Conservation (phyloP, 1,140 invertebrate species). For the Leptopilina clavipes region DNA sequence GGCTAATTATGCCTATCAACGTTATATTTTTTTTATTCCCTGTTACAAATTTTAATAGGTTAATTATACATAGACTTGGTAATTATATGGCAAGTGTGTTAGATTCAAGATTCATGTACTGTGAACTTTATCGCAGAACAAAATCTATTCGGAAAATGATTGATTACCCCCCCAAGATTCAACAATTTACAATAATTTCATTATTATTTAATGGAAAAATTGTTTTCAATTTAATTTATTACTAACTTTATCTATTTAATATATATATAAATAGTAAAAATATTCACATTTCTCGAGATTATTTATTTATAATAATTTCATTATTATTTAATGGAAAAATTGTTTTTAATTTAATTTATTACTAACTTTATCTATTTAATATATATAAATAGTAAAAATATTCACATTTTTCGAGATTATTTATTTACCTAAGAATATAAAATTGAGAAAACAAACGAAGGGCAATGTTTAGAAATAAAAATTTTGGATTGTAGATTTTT, state of each 20-base stretch:
- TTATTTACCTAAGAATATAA: too few relatives aligned
- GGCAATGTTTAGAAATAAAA: too few relatives aligned
- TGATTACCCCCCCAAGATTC: not conserved
- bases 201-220: not conserved
- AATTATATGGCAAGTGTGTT: not conserved
- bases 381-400: too few relatives aligned
- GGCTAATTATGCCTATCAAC: not conserved
- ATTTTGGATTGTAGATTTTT: too few relatives aligned
- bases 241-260: too few relatives aligned
- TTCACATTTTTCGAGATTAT: too few relatives aligned
- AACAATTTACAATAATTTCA: not conserved
- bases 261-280: too few relatives aligned
- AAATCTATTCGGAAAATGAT: conserved; percentile 4
- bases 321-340: not conserved
- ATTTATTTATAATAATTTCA: not conserved
- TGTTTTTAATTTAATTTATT: not conserved
- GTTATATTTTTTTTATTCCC: not conserved
- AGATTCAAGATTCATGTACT: conserved; percentile 3
- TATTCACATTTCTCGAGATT: too few relatives aligned
- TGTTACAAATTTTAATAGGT: not conserved
- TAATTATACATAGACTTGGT: not conserved
- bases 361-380: too few relatives aligned
- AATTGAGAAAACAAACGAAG: too few relatives aligned
- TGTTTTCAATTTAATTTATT: not conserved
- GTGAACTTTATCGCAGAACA: not conserved